A percentile compares a stretch with the other conserved stretches of the same genome.
Conservation (phyloP, 37 sponge, comb jelly and placozoan species). For the Haliclona indistincta region DNA sequence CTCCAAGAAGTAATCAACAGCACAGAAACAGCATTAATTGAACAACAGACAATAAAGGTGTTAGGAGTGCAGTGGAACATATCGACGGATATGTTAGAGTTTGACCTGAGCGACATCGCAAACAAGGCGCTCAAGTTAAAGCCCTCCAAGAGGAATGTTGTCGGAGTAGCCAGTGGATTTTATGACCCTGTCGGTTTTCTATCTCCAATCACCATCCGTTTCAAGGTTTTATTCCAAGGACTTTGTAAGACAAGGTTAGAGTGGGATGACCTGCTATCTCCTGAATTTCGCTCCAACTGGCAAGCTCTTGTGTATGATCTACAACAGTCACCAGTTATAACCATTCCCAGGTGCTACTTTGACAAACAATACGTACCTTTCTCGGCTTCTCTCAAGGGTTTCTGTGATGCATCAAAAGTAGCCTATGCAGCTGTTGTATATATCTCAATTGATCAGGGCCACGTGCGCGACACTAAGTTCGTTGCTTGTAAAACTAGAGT, state of each 20-base stretch:
- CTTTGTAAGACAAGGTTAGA: constrained; percentile 1
- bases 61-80: constrained; percentile 23
- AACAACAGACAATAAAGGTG: too few relatives aligned
- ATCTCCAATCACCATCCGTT: not conserved
- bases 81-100: not conserved
- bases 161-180: constrained; percentile 7
- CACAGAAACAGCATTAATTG: not conserved
- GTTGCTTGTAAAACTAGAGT: constrained; percentile 20
- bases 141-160: constrained; percentile 23
- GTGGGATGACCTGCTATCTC: not conserved
- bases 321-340: not conserved
- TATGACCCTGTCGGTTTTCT: constrained; percentile 13
- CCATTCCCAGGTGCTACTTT: constrained; percentile 20
- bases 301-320: not conserved
- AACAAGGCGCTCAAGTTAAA: not conserved
- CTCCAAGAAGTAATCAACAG: not conserved
- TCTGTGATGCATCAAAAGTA: constrained; percentile 36
- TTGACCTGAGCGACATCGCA: not conserved
- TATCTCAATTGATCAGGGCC: not conserved
- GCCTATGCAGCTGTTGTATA: constrained; percentile 34
- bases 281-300: not conserved
- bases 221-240: constrained; percentile 17
- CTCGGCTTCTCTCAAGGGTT: too few relatives aligned
- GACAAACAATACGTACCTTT: too few relatives aligned
- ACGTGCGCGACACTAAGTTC: not conserved